A percentile compares a stretch with the other conserved stretches of the same genome.
phyloP scores from a whole-genome alignment of 2,113 vertebrate genomes.

The Malurus alboscapulatus region DNA sequence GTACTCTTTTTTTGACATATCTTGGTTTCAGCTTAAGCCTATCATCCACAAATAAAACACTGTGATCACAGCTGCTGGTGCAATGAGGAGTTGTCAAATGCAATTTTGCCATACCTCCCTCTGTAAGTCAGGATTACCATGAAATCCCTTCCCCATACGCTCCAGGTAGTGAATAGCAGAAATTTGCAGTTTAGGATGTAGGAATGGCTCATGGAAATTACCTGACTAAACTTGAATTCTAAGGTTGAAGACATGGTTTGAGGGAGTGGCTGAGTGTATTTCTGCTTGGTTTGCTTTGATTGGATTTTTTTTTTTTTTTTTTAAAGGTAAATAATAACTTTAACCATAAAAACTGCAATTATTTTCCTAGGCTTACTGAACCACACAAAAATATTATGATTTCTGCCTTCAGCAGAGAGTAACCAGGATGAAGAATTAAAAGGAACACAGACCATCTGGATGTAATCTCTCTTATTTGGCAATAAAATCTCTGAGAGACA shows the following conservation, averaged over 20 bases:
- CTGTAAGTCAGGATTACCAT: not conserved
- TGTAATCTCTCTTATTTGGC: not conserved
- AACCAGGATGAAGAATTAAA: not conserved
- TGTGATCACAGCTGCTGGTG: not conserved
- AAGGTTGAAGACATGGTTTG: not conserved
- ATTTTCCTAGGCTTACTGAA: not conserved
- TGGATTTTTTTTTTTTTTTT: not conserved
- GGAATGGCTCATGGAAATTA: not conserved
- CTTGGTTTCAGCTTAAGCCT: not conserved
- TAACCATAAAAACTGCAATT: not conserved
- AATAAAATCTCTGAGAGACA: not conserved
- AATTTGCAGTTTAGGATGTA: not conserved
- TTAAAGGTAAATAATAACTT: not conserved
- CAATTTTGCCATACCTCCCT: not conserved
- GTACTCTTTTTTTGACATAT: not conserved
- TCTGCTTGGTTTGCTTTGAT: not conserved
- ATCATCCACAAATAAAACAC: not conserved
- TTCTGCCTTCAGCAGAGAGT: not conserved
- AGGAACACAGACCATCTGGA: not conserved
- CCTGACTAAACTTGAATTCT: not conserved
- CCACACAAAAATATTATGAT: not conserved
- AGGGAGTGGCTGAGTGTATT: fast-evolving
- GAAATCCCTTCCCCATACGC: not conserved
- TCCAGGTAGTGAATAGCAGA: not conserved
- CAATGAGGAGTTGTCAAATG: not conserved